Base-by-base conservation (phyloP, 2,797 vertebrate genomes). In the Sebastes steindachneri region DNA sequence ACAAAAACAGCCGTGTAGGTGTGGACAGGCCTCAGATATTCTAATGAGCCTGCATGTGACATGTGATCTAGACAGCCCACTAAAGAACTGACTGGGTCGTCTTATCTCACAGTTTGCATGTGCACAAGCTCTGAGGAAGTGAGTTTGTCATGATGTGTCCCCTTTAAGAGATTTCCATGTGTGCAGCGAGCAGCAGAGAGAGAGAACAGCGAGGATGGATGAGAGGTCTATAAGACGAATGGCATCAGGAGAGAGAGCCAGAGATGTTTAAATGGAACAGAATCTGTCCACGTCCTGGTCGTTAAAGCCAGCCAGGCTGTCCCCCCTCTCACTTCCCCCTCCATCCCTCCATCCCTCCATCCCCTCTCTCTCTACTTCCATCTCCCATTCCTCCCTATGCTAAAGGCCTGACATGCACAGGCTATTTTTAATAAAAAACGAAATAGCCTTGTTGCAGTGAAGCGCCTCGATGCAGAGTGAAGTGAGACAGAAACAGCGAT, bases 401-500 rank as follows among this genome's bases (percentile, higher is more conserved):
- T 83, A 89, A 92, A 94, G 84, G 86, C 80, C 90, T 85, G 91
- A 90, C 90, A 91, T 92, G 92, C 93, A 88, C 84, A 86, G 89
- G 88, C 92, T 95, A 93, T 95, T 95, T 95, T 95, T 94, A 94
- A 93, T 94, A 94, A 93, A 94, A 63, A 91, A 89, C 25, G 83
- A 88, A 93, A 92, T 84, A 86, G 87, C 86, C 80, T 59, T 55
- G 74, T 89, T 91, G 88, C 93, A 86, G 88, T 55, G 90, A 77
- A 90, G 92, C 88, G 88, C 83, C 87, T 88, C 85, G 60, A 76
- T 72, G 86, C 77, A 84, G 84, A 92, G 89, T 89, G 87, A 91
- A 93, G 91, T 88, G 90, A 92, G 92, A 92, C 92, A 92, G 92
- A 92, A 95, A 94, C 95, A 95, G 89, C 92, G 88, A 95, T 95